phyloP scores from a whole-genome alignment of 1,140 invertebrate species.

The Linepithema humile region DNA sequence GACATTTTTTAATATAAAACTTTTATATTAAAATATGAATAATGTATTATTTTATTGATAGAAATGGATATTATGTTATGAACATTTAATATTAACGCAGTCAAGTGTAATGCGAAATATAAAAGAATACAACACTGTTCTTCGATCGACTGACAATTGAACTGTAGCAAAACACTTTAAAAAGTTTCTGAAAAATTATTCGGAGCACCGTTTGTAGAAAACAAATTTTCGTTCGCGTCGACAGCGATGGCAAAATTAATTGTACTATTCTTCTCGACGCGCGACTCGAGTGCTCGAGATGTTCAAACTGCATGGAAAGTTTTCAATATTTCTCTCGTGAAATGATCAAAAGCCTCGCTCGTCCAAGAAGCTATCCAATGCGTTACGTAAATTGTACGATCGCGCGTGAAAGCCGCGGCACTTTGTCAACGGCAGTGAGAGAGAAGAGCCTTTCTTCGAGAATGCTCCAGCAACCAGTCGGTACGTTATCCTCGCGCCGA shows the following conservation, averaged over 20 bases:
- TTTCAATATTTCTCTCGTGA: constrained; percentile 43
- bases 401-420: constrained; percentile 62
- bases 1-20: too few relatives aligned
- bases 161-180: neutral
- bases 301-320: constrained; percentile 17
- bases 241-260: constrained; percentile 51
- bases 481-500: constrained; percentile 67
- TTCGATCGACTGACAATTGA: neutral
- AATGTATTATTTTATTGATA: constrained; percentile 7
- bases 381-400: constrained; percentile 55
- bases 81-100: neutral
- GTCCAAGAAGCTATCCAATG: constrained; percentile 54
- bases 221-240: constrained; percentile 5
- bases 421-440: constrained; percentile 58
- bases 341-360: constrained; percentile 25
- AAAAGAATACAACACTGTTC: neutral
- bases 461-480: constrained; percentile 67
- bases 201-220: neutral
- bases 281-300: neutral
- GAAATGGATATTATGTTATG: neutral
- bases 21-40: too few relatives aligned
- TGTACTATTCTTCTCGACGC: constrained; percentile 37
- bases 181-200: constrained; percentile 6
- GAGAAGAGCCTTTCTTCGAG: constrained; percentile 43
- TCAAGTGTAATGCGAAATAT: neutral